phyloP scores from a whole-genome alignment of 2,113 vertebrate species.

The Danionella cerebrum region DNA sequence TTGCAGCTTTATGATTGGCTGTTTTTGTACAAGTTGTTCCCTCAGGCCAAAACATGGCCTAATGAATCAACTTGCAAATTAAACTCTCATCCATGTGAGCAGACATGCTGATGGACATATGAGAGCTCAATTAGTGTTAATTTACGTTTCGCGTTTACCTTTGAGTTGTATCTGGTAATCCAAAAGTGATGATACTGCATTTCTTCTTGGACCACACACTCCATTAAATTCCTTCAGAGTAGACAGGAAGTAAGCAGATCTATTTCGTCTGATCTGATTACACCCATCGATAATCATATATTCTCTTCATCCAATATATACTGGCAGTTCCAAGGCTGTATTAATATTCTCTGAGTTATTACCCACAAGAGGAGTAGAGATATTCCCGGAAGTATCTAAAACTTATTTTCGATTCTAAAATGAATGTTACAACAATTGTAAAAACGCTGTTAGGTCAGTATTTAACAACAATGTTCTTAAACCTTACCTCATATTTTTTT shows the following conservation, averaged over 20 bases:
- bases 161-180: too few relatives aligned
- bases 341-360: not conserved
- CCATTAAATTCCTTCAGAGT: conserved; percentile 12
- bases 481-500: too few relatives aligned
- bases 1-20: not conserved
- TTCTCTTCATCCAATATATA: conserved; percentile 11
- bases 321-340: conserved; percentile 9
- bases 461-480: too few relatives aligned
- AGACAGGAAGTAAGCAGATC: conserved; percentile 7
- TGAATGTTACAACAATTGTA: too few relatives aligned
- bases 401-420: too few relatives aligned
- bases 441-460: too few relatives aligned
- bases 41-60: not conserved
- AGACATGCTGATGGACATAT: not conserved
- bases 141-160: too few relatives aligned
- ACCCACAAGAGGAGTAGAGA: too few relatives aligned
- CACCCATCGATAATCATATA: not conserved
- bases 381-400: too few relatives aligned
- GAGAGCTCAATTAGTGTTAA: not conserved
- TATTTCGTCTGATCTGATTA: conserved; percentile 24
- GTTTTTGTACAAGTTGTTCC: not conserved
- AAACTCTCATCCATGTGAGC: not conserved
- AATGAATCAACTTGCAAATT: not conserved
- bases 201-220: not conserved
- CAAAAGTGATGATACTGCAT: not conserved